Evolutionary conservation across 2,888 invertebrate species (phyloP), one percentile per base, ranked within the genome.

Genomic region (Drosophila pegasa): DNA sequence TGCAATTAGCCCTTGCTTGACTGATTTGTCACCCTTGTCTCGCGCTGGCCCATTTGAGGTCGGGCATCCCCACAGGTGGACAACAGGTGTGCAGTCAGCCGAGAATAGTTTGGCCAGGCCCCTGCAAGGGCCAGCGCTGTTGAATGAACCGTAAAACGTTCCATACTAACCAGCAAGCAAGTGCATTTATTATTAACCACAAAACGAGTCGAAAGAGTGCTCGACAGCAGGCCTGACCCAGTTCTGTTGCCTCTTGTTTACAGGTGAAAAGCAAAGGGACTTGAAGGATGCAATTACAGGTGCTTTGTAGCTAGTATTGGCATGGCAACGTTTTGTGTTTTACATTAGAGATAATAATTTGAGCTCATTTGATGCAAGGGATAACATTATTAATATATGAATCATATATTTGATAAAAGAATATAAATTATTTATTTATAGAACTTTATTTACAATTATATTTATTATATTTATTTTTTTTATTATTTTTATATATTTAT

Each of bases 111-210:
- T 38, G 52, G 47, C 38, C 43, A 29, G 29, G 25, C 47, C 61
- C 60, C 35, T 47, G 37, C 55, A 66, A 47, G 51, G 40, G 25
- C 38, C 48, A 68, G 29, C 38, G n/a, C 33, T 65, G 64, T 79
- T 76, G 70, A 85, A 38, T 87, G 87, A 78, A 84, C 75, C 87
- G 87, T 84, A 27, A 83, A 83, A 54, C 60, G 81, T 69, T 83
- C 70, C 40, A 68, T 71, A 60, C 56, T 59, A 45, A 38, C 43
- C 47, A 48, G 56, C 35, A 27, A 71, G 12, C 60, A 37, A 59
- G 66, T 64, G 67, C 38, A 35, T 35, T 22, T 59, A 70, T 67
- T 73, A 70, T 75, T 64, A 70, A 66, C 67, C 61, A 61, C 51
- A 40, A 54, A 64, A 62, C 50, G 58, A 69, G 27, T 70, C 31